phyloP scores from a whole-genome alignment of 2,888 invertebrate genomes.

The Petrophora chlorosata region DNA sequence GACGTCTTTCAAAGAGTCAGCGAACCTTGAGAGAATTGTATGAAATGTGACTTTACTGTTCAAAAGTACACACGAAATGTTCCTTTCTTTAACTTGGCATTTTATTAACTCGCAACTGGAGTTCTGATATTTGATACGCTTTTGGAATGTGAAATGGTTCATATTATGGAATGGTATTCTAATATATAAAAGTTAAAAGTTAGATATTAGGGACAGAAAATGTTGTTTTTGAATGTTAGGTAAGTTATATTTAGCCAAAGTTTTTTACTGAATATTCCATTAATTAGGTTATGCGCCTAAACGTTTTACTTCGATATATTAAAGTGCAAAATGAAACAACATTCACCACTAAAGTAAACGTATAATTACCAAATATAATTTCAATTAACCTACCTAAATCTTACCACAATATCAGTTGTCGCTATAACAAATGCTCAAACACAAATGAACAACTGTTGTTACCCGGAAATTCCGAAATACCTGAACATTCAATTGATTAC shows the following conservation, averaged over 20 bases:
- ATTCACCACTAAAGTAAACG: too few species aligned
- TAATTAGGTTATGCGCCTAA: too few species aligned
- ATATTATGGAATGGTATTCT: neutral
- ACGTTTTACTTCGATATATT: too few species aligned
- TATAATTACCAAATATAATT: neutral
- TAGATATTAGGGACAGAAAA: too few species aligned
- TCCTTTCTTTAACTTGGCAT: constrained; percentile 17
- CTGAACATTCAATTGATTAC: constrained; percentile 17
- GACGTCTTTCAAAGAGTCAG: constrained; percentile 47
- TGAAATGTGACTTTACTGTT: constrained; percentile 35
- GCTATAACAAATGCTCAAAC: constrained; percentile 17
- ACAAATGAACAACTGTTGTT: constrained; percentile 21
- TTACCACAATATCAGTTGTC: constrained; percentile 5
- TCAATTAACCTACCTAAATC: constrained; percentile 7
- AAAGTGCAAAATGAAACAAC: too few species aligned
- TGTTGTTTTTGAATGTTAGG: too few species aligned
- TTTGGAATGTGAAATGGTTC: constrained; percentile 1
- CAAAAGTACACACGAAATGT: constrained; percentile 21
- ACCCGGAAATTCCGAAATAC: constrained; percentile 6
- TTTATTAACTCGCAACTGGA: constrained; percentile 8
- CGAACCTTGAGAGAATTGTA: constrained; percentile 44
- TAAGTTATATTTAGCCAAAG: too few species aligned
- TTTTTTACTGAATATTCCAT: too few species aligned
- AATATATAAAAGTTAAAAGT: too few species aligned
- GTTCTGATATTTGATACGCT: constrained; percentile 6